Percentiles rank a stretch among this genome's conserved stretches.
phyloP scores from a whole-genome alignment of 2,113 vertebrate genomes.

The Xiphophorus hellerii region DNA sequence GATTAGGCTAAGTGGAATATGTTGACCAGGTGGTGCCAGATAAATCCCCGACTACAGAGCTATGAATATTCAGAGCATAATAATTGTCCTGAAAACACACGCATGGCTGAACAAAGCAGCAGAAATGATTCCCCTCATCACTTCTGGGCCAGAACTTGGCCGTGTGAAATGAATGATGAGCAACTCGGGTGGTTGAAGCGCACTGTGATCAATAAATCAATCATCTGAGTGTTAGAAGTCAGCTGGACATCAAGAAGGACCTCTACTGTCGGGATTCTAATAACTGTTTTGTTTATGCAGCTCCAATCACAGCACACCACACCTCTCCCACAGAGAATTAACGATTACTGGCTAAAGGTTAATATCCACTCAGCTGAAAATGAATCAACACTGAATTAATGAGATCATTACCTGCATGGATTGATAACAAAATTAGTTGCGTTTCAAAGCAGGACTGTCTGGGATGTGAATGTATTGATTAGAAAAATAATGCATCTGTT shows the following conservation, averaged over 20 bases:
- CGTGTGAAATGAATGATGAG: constrained; percentile 48
- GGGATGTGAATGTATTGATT: constrained; percentile 70
- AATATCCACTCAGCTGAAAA: constrained; percentile 83
- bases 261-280: constrained; percentile 53
- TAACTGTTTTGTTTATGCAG: constrained; percentile 75
- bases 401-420: constrained; percentile 81
- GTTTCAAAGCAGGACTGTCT: constrained; percentile 61
- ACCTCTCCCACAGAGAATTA: constrained; percentile 78
- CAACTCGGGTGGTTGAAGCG: constrained; percentile 19
- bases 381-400: constrained; percentile 82
- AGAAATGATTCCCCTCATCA: constrained; percentile 50
- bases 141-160: constrained; percentile 36
- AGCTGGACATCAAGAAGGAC: constrained; percentile 58
- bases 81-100: constrained; percentile 63
- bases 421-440: constrained; percentile 80
- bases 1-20: constrained; percentile 13
- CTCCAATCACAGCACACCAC: constrained; percentile 72
- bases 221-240: constrained; percentile 59
- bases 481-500: constrained; percentile 68
- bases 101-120: constrained; percentile 51
- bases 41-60: constrained; percentile 36
- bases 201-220: constrained; percentile 55
- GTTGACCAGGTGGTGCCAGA: constrained; percentile 53
- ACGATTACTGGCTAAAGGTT: constrained; percentile 82
- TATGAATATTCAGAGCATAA: constrained; percentile 68